Evolutionary conservation across 1,140 invertebrate species (phyloP), one percentile per base, ranked within the genome.

Genomic region (Helicoverpa armigera): DNA sequence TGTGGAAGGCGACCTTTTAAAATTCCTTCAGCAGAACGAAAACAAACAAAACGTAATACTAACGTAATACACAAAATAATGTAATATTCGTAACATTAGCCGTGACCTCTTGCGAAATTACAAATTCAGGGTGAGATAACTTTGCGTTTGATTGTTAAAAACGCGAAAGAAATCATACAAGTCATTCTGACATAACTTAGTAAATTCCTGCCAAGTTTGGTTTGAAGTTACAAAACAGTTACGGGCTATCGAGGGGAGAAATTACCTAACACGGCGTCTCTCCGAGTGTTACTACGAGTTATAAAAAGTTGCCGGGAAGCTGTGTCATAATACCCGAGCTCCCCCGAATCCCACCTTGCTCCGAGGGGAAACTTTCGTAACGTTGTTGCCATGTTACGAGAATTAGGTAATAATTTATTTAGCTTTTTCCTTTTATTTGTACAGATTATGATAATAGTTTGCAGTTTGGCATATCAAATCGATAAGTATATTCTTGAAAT

Each of bases 321-420:
- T 83, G 82, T 83, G 85, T 54, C 63, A 67, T 83, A 83, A 85
- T 74, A 85, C 69, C 82, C 58, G 77, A 75, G 78, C 73, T 85
- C 78, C 73, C 81, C 76, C 56, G 54, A 74, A 54, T 73, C 72
- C 85, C 82, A 43, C 35, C 35, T 43, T 43, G 73, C 65, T 60
- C 29, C 48, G 63, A 72, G 79, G 77, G 81, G 75, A 80, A 87
- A 88, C 79, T 90, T 92, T 85, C 73, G 77, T 85, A 88, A 87
- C 53, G 67, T 76, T 70, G 81, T 83, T 85, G 81, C 82, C 86
- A 61, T 86, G 87, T 85, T 82, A 88, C 84, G 82, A n/a, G 84
- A 83, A 90, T 90, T 90, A 88, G 87, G 83, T 88, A 89, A 90
- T 90, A 87, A 88, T 88, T 89, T 87, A 87, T 90, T 87, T 83